Conservation (phyloP, 1,140 invertebrate genomes). For the Macrocentrus cingulum region DNA sequence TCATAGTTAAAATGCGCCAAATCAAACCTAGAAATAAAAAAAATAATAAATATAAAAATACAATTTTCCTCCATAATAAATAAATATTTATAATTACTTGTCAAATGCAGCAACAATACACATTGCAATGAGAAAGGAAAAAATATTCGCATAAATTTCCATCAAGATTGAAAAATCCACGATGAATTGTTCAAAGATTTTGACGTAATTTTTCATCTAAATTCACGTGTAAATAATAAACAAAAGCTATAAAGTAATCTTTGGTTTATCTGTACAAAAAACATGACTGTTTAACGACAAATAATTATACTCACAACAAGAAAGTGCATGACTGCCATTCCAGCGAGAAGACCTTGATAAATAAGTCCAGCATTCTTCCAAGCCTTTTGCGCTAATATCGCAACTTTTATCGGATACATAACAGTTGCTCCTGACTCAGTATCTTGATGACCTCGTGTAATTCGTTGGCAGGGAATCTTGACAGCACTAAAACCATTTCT, state of each 20-base stretch:
- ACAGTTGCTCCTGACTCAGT: conserved; percentile 24
- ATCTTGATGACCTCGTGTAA: conserved; percentile 26
- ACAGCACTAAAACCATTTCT: conserved; percentile 51
- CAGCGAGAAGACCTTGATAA: conserved; percentile 52
- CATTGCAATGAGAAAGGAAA: conserved; percentile 45
- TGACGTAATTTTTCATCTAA: conserved; percentile 44
- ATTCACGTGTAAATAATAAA: no score
- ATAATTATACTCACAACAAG: conserved; percentile 40
- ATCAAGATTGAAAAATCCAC: conserved; percentile 38
- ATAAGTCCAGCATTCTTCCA: conserved; percentile 46
- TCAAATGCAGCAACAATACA: conserved; percentile 49
- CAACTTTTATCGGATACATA: conserved; percentile 41
- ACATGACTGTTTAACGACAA: conserved; percentile 7
- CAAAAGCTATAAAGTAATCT: no score
- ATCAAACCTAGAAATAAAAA: conserved; percentile 44
- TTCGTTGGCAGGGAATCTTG: conserved; percentile 39
- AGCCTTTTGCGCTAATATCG: conserved; percentile 44
- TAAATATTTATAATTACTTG: conserved; percentile 37
- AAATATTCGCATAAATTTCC: conserved; percentile 48
- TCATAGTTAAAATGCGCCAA: conserved; percentile 42
- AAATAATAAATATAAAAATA: conserved; percentile 6
- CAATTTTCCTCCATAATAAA: background rate
- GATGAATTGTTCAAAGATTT: conserved; percentile 33
- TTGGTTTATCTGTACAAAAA: no score
- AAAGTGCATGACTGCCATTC: conserved; percentile 52